A percentile compares a stretch with the other conserved stretches of the same genome.
Evolutionary conservation across 1,140 invertebrate genomes (phyloP).

Genomic region (Sarcophaga bullata): DNA sequence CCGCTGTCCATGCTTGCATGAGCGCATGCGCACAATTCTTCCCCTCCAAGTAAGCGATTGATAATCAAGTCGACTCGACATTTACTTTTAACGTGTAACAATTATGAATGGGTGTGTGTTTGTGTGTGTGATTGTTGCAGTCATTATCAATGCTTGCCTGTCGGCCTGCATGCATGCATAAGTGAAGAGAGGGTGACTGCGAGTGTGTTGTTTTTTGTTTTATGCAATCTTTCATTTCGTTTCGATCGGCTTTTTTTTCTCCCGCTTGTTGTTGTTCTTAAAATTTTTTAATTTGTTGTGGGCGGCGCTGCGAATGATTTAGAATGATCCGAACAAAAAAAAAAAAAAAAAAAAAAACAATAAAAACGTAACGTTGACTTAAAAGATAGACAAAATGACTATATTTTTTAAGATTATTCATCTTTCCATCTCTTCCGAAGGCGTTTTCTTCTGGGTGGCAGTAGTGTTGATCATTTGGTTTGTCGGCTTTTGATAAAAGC

Average conservation of each 20-base stretch:
- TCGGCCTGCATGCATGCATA: too few species aligned
- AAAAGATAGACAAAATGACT: constrained; percentile 22
- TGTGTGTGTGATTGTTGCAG: too few species aligned
- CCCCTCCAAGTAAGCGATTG: background rate
- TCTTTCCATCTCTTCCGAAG: background rate
- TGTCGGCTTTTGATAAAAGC: constrained; percentile 6
- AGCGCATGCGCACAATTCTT: background rate
- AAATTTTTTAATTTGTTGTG: background rate
- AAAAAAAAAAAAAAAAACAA: background rate
- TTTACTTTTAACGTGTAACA: constrained; percentile 19
- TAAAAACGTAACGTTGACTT: background rate
- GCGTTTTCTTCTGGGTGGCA: constrained; percentile 7
- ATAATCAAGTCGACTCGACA: constrained; percentile 7
- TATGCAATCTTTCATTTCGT: too few species aligned
- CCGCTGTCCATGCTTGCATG: constrained; percentile 5
- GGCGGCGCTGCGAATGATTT: constrained; percentile 9
- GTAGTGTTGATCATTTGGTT: background rate
- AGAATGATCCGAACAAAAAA: background rate
- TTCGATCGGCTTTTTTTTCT: too few species aligned
- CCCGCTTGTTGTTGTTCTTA: background rate
- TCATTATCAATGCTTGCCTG: too few species aligned
- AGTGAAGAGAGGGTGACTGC: too few species aligned
- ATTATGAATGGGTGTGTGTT: background rate
- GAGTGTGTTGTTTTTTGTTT: too few species aligned
- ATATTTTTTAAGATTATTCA: constrained; percentile 20